phyloP scores from a whole-genome alignment of 2,888 invertebrate genomes.

The Icerya purchasi region DNA sequence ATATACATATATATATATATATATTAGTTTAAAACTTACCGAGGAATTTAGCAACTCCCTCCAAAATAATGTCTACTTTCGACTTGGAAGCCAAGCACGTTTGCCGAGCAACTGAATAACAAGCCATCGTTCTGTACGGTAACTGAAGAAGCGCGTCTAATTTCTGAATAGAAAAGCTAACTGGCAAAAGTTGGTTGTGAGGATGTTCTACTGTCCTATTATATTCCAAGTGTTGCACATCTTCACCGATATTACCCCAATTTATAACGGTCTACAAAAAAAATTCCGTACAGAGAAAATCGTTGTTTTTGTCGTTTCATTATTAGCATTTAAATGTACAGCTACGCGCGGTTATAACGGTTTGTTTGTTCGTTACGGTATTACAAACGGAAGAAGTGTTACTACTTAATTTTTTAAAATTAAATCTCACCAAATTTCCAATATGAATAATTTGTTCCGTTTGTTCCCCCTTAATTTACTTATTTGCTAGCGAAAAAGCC shows the following conservation, averaged over 20 bases:
- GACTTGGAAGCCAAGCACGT: neutral
- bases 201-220: neutral
- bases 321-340: too few species aligned
- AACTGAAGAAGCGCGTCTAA: conserved; percentile 1
- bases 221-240: neutral
- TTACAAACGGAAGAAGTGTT: too few species aligned
- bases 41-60: conserved; percentile 12
- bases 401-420: too few species aligned
- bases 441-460: too few species aligned
- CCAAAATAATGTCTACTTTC: conserved; percentile 8
- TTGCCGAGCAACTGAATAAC: neutral
- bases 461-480: too few species aligned
- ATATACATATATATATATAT: too few species aligned
- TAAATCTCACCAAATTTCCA: too few species aligned
- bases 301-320: too few species aligned
- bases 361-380: too few species aligned
- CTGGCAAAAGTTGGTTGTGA: neutral
- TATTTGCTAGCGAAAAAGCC: too few species aligned
- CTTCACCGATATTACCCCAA: conserved; percentile 9
- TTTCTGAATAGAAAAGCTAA: neutral
- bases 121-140: conserved; percentile 1
- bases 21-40: too few species aligned
- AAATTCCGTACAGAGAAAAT: neutral
- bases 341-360: too few species aligned
- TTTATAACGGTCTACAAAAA: conserved; percentile 4